A percentile compares a stretch with the other conserved stretches of the same genome.
phyloP scores from a whole-genome alignment of 1,140 invertebrate species.

The Liolophura sinensis region DNA sequence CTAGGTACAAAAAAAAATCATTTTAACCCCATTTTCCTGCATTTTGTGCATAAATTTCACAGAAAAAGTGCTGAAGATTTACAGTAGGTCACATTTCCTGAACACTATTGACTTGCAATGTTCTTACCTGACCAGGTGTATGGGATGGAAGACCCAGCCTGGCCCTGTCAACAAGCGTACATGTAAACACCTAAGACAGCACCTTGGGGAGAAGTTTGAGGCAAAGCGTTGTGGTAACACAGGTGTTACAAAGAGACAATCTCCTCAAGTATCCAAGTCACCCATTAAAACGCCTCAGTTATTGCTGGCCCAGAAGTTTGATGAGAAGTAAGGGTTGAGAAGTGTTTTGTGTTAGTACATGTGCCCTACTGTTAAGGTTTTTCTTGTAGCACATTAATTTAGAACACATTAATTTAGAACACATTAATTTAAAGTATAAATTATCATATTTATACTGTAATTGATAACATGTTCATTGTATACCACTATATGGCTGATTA shows the following conservation, averaged over 20 bases:
- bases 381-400: background rate
- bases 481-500: too few relatives aligned
- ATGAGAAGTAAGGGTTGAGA: slow-evolving; percentile 40
- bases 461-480: too few relatives aligned
- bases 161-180: slow-evolving; percentile 40
- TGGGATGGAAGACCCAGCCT: slow-evolving; percentile 34
- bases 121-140: slow-evolving; percentile 31
- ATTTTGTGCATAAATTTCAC: background rate
- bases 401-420: background rate
- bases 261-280: slow-evolving; percentile 15
- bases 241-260: slow-evolving; percentile 28
- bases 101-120: background rate
- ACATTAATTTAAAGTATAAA: too few relatives aligned
- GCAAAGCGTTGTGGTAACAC: slow-evolving; percentile 22
- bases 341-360: background rate
- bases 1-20: background rate
- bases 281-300: slow-evolving; percentile 29
- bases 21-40: background rate
- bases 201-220: slow-evolving; percentile 47
- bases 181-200: slow-evolving; percentile 46
- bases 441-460: too few relatives aligned
- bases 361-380: background rate
- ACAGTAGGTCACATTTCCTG: background rate
- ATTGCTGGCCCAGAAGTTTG: slow-evolving; percentile 47
- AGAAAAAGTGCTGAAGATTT: background rate